These are phyloP conservation scores for Mastomys natalensis DNA, from an alignment of 2,113 vertebrate species.

Conservation along the genomic window DNA sequence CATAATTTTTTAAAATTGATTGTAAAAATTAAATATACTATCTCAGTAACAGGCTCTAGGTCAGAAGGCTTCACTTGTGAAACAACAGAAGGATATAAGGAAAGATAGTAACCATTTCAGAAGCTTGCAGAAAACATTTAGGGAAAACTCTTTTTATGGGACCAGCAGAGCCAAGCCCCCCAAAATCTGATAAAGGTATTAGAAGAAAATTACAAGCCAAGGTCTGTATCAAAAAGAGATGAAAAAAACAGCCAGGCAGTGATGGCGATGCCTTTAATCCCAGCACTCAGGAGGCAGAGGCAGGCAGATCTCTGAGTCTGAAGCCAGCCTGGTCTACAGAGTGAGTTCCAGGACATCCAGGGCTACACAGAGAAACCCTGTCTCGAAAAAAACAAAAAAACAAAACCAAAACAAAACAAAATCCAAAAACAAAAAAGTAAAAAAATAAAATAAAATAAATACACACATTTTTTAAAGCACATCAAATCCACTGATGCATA, in stretches of 20 bases:
- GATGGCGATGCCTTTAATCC: not conserved
- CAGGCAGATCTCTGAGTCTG: not conserved
- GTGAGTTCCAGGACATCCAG: not conserved
- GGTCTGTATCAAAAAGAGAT: slow-evolving; percentile 11
- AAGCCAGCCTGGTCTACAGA: not conserved
- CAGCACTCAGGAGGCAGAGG: not conserved
- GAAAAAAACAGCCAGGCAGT: not conserved
- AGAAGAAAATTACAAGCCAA: not conserved
- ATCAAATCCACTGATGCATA: not conserved
- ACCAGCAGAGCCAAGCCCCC: not conserved
- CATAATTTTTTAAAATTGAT: not conserved
- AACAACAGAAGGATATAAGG: not conserved
- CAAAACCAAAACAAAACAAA: too few species aligned
- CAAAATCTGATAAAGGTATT: slow-evolving; percentile 4
- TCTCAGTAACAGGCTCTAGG: not conserved
- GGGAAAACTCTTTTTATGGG: not conserved
- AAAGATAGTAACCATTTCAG: not conserved
- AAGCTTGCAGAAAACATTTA: not conserved
- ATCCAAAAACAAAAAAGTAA: not conserved
- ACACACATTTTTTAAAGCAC: not conserved
- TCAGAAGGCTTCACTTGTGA: slow-evolving; percentile 15
- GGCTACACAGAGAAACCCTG: not conserved
- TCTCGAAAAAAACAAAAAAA: too few species aligned
- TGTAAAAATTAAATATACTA: not conserved
- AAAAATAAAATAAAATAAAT: not conserved